Conservation (phyloP, 2,888 invertebrate species). For the Cephus rjabovi region DNA sequence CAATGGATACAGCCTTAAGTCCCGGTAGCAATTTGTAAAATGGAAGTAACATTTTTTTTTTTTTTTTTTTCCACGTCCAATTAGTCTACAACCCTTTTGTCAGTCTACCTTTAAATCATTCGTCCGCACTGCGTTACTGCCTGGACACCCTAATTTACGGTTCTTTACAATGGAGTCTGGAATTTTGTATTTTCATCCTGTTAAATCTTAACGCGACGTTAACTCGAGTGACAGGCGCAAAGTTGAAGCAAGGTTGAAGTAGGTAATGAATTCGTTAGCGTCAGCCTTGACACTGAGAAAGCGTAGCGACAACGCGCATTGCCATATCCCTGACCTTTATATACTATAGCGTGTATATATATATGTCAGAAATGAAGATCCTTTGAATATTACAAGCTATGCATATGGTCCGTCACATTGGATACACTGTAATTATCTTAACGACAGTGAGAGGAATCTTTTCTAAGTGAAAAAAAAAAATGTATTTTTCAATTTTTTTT, state of each 20-base stretch:
- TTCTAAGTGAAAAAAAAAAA: not conserved
- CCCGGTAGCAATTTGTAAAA: too few relatives aligned
- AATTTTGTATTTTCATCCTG: not conserved
- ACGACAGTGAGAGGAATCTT: not conserved
- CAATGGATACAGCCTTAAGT: too few relatives aligned
- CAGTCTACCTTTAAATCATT: too few relatives aligned
- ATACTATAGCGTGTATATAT: too few relatives aligned
- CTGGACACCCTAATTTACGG: too few relatives aligned
- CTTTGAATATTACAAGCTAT: not conserved
- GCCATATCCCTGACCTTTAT: conserved; percentile 2
- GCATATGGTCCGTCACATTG: not conserved
- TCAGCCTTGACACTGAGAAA: conserved; percentile 30
- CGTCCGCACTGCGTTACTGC: too few relatives aligned
- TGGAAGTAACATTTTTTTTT: too few relatives aligned
- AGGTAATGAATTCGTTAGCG: conserved; percentile 24
- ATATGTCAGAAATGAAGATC: not conserved
- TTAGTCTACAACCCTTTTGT: too few relatives aligned
- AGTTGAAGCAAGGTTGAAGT: not conserved
- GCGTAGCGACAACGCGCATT: conserved; percentile 14
- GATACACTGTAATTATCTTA: not conserved
- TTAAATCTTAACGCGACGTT: not conserved
- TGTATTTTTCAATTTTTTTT: not conserved
- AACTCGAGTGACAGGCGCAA: not conserved
- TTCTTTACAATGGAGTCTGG: too few relatives aligned
- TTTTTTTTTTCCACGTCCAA: too few relatives aligned